Conservation (phyloP, 2,113 vertebrate species). For the Saccopteryx bilineata region DNA sequence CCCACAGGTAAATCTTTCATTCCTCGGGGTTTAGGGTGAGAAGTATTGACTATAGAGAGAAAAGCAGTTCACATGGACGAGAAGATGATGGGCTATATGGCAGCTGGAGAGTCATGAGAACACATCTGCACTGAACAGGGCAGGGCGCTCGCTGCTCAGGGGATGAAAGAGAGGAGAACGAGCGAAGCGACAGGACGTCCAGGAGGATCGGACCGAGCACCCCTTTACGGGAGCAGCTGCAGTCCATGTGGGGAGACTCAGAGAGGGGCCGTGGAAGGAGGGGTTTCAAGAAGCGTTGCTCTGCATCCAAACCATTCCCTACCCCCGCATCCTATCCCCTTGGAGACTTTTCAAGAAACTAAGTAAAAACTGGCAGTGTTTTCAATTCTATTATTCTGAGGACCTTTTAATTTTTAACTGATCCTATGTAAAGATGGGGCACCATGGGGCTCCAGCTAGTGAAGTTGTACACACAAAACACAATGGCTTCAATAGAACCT, state of each 20-base stretch:
- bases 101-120: background rate
- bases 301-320: background rate
- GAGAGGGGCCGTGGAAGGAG: background rate
- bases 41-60: background rate
- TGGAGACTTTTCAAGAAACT: background rate
- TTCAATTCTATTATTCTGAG: background rate
- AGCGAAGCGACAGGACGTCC: background rate
- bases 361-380: background rate
- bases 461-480: background rate
- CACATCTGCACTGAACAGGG: rapidly evolving
- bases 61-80: background rate
- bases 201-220: background rate
- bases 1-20: background rate
- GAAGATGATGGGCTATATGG: too few relatives aligned
- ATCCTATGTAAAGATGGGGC: background rate
- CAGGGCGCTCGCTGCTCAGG: background rate
- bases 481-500: background rate
- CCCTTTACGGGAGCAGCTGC: background rate
- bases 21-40: background rate
- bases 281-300: background rate
- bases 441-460: background rate
- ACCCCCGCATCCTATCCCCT: background rate
- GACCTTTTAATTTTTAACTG: background rate
- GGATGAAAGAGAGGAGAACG: too few relatives aligned
- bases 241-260: background rate